Percentiles rank a stretch among this genome's conserved stretches.
Conservation (phyloP, 2,888 invertebrate genomes). For the Odontothrips loti region DNA sequence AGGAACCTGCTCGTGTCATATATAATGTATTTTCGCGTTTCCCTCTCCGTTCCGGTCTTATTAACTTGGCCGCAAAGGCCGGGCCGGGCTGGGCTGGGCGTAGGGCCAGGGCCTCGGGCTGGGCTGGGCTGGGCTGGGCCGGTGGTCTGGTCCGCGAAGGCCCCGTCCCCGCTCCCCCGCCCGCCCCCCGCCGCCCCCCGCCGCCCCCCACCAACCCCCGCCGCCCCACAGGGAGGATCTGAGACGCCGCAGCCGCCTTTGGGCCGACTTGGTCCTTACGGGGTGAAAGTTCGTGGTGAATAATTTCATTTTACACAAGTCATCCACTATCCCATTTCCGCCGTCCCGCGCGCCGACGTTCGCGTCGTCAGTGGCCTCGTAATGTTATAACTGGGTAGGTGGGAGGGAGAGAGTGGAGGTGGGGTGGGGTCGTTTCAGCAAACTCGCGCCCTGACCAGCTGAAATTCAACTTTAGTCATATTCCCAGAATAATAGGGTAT, state of each 20-base stretch:
- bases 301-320: constrained; percentile 22
- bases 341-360: neutral
- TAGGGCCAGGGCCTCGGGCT: no score
- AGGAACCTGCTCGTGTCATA: constrained; percentile 26
- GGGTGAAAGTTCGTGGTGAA: constrained; percentile 7
- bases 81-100: no score
- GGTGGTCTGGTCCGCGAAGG: no score
- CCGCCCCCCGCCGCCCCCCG: neutral
- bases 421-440: neutral
- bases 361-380: neutral
- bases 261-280: constrained; percentile 2
- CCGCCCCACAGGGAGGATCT: no score
- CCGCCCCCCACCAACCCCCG: neutral
- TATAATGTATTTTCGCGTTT: constrained; percentile 21
- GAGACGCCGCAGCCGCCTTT: no score
- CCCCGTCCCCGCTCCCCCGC: neutral
- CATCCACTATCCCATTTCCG: neutral
- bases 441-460: no score
- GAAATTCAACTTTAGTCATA: no score
- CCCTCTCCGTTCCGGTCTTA: constrained; percentile 9
- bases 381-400: neutral
- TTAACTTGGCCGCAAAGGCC: neutral
- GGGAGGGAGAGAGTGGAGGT: neutral
- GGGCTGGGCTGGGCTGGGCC: no score
- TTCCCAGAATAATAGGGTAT: no score